phyloP scores from a whole-genome alignment of 2,113 vertebrate species.

The Lethenteron reissneri region DNA sequence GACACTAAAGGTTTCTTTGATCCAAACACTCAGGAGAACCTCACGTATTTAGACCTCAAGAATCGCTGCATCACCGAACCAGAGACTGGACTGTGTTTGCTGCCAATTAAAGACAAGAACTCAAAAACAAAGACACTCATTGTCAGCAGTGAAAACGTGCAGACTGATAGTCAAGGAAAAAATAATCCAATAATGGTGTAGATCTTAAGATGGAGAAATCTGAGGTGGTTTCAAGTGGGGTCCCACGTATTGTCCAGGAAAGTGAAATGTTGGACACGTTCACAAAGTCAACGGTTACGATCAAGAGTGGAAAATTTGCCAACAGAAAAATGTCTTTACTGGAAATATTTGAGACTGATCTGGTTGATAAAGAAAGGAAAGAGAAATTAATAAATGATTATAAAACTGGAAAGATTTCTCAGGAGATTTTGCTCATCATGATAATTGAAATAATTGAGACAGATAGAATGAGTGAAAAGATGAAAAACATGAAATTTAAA shows the following conservation, averaged over 20 bases:
- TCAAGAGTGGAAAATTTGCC: not conserved
- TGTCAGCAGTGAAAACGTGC: too few species aligned
- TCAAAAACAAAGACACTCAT: too few species aligned
- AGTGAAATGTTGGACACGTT: not conserved
- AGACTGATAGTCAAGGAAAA: too few species aligned
- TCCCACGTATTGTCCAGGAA: too few species aligned
- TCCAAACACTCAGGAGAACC: conserved; percentile 31
- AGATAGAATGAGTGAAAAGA: conserved; percentile 15
- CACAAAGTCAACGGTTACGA: not conserved
- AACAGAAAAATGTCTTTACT: conserved; percentile 15
- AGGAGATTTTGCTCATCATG: conserved; percentile 13
- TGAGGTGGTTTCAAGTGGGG: too few species aligned
- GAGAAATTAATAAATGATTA: conserved; percentile 20
- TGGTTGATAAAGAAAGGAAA: conserved; percentile 27
- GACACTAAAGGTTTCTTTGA: conserved; percentile 38
- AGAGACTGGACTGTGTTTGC: conserved; percentile 21
- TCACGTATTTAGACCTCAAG: conserved; percentile 30
- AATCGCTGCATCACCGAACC: conserved; percentile 25
- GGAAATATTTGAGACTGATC: conserved; percentile 51
- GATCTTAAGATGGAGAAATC: too few species aligned
- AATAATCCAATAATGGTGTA: too few species aligned
- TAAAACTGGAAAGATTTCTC: not conserved
- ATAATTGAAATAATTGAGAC: conserved; percentile 14
- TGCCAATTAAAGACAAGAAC: conserved; percentile 23
- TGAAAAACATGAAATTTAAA: conserved; percentile 46